These are phyloP conservation scores for Melanotaenia trifasciata DNA, from an alignment of 2,797 vertebrate species.

Conservation along the genomic window DNA sequence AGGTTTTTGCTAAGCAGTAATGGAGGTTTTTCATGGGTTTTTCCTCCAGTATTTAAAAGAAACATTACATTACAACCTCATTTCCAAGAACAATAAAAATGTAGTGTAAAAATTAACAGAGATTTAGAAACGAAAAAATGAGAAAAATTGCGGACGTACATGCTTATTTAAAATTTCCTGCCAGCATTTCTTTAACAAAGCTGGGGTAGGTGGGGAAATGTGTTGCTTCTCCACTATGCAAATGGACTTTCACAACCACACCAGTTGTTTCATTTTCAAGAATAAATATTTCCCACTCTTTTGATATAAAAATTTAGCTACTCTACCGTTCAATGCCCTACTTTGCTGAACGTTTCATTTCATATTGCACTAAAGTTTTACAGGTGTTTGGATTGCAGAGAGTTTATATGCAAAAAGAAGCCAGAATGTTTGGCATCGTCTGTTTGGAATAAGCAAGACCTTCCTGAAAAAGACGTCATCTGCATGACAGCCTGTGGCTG, in stretches of 20 bases:
- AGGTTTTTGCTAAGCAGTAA: conserved; percentile 21
- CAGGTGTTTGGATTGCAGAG: neutral
- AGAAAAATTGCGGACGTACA: neutral
- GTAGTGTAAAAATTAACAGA: no score
- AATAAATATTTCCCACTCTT: no score
- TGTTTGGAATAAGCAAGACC: neutral
- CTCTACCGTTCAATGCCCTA: no score
- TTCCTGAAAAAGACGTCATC: neutral
- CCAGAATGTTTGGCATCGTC: neutral
- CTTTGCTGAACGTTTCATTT: neutral
- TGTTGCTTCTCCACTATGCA: neutral
- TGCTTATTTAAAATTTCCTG: neutral
- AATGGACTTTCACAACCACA: neutral
- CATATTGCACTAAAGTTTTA: neutral
- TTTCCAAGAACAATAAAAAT: no score
- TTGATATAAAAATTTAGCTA: no score
- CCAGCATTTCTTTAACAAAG: neutral
- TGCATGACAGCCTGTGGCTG: neutral
- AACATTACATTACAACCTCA: no score
- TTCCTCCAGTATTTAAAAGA: neutral
- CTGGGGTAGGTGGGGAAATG: no score
- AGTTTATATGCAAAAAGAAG: no score
- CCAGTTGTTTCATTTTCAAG: no score
- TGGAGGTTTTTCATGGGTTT: neutral
- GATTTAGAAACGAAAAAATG: neutral